Evolutionary conservation across 2,888 invertebrate species (phyloP), one percentile per base, ranked within the genome.

Genomic region (Drosophila monieri): DNA sequence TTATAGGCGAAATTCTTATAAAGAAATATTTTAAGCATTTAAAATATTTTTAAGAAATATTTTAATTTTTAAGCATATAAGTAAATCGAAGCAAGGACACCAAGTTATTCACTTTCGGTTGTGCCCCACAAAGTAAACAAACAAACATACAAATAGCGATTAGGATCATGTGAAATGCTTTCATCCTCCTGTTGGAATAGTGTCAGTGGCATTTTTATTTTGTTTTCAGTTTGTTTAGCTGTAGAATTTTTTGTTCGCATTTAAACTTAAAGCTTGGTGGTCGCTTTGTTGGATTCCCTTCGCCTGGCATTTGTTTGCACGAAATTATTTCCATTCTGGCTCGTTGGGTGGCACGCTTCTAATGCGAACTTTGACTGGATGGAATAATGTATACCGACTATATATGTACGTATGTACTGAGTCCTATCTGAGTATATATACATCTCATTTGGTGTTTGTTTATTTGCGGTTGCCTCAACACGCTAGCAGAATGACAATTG

Each of bases 331-430:
- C 23, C 43, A 54, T 56, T 55, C 46, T 25, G 49, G 14, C 71
- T 49, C 10, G 35, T 44, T 52, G 30, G 51, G 35, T 25, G 54
- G 39, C 48, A 30, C 18, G 43, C 43, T 35, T n/a, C 52, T 67
- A 87, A 87, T 78, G 79, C 55, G 79, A 87, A 73, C 76, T 87
- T 85, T 85, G 85, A 81, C 87, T 85, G 66, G 10, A 37, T 18
- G 53, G 44, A 57, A 43, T 54, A 55, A 47, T 23, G 32, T 30
- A 18, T 12, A 32, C 18, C 18, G 51, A 14, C 47, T 43, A 15
- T 39, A 47, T 41, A 32, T 43, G 18, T 52, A 9, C 39, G 18
- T 52, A 9, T 43, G 18, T 52, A 9, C 35, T n/a, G n/a, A n/a
- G 10, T 43, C 18, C 43, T 49, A 41, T 51, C 41, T 32, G 37